phyloP scores from a whole-genome alignment of 2,888 invertebrate species.

The Trissolcus japonicus region DNA sequence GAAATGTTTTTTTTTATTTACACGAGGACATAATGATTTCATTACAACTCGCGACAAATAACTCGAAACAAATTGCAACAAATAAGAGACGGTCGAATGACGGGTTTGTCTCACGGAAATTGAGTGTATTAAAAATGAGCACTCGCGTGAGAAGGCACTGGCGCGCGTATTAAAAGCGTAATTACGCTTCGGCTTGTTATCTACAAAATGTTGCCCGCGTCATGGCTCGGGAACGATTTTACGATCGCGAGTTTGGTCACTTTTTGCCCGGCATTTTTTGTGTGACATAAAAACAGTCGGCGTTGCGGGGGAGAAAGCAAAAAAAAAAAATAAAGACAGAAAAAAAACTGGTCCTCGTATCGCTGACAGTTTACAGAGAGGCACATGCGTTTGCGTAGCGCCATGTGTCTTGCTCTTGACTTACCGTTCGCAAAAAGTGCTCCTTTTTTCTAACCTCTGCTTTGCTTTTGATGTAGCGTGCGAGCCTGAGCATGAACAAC shows the following conservation, averaged over 20 bases:
- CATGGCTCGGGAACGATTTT: conserved; percentile 30
- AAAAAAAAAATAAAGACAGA: no score
- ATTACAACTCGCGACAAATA: conserved; percentile 15
- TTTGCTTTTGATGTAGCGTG: conserved; percentile 26
- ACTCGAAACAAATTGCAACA: conserved; percentile 23
- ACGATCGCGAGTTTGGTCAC: conserved; percentile 20
- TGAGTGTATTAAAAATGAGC: conserved; percentile 45
- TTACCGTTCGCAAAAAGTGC: conserved; percentile 49
- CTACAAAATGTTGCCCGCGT: conserved; percentile 43
- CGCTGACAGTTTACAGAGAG: conserved; percentile 68
- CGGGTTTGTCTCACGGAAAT: conserved; percentile 52
- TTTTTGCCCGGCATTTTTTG: conserved; percentile 10
- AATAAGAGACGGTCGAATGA: conserved; percentile 19
- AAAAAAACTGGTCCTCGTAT: conserved; percentile 57
- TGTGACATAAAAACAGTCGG: conserved; percentile 9
- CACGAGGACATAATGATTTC: conserved; percentile 1
- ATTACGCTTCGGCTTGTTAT: conserved; percentile 40
- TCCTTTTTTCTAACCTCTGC: conserved; percentile 13
- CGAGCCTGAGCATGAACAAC: conserved; percentile 23
- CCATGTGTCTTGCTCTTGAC: conserved; percentile 65
- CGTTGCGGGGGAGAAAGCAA: conserved; percentile 60
- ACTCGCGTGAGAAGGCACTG: conserved; percentile 39
- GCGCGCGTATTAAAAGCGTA: conserved; percentile 40
- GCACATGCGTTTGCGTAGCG: conserved; percentile 65
- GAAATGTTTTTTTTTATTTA: no score